Percentiles rank a stretch among this genome's conserved stretches.
These are phyloP conservation scores for Coryphaenoides rupestris DNA, from an alignment of 2,113 vertebrate genomes.

Conservation along the genomic window DNA sequence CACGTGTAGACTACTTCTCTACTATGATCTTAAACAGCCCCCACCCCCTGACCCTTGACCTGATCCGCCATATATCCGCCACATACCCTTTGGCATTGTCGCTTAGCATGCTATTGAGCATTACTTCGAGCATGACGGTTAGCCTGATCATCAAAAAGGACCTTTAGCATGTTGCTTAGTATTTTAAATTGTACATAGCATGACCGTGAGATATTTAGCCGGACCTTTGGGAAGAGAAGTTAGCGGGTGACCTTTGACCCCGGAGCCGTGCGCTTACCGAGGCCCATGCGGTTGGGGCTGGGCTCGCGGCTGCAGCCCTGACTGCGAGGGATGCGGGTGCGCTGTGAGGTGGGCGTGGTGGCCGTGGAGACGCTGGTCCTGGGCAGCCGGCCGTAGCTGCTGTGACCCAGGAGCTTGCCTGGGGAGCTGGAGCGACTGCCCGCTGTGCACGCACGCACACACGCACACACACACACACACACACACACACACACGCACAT, in stretches of 20 bases:
- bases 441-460: constrained; percentile 66
- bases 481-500: background rate
- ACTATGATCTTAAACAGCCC: no score
- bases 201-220: no score
- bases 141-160: no score
- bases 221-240: no score
- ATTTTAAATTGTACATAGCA: no score
- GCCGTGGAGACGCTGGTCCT: constrained; percentile 72
- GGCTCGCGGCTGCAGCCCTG: constrained; percentile 97
- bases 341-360: constrained; percentile 80
- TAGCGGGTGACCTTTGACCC: background rate
- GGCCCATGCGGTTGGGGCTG: constrained; percentile 88
- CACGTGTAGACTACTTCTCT: no score
- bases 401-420: constrained; percentile 86
- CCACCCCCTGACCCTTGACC: no score
- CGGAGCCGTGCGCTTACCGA: constrained; percentile 77
- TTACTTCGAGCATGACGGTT: no score
- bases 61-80: no score
- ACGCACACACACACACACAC: background rate
- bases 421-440: constrained; percentile 96
- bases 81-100: no score
- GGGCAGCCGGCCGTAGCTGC: constrained; percentile 80
- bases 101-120: no score
- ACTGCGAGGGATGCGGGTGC: constrained; percentile 91
- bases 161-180: no score